Conservation (phyloP, 1,140 invertebrate species). For the Drosophila bifasciata region DNA sequence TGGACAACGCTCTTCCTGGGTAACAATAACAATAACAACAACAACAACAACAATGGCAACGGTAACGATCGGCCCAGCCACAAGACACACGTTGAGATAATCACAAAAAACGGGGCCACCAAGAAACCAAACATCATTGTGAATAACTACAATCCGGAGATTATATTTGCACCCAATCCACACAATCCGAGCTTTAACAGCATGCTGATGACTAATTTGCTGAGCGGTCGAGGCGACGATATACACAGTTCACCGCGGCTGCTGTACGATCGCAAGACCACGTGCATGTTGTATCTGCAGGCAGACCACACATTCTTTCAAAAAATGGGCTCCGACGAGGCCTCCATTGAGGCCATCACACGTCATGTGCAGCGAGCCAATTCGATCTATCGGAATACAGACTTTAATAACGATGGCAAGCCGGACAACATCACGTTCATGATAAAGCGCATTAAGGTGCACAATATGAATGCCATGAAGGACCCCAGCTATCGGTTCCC, state of each 20-base stretch:
- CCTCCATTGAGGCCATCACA: conserved; percentile 97
- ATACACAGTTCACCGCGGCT: conserved; percentile 80
- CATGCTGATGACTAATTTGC: conserved; percentile 87
- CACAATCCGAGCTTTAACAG: conserved; percentile 85
- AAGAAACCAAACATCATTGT: conserved; percentile 84
- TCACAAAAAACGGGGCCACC: conserved; percentile 86
- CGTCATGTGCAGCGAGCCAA: conserved; percentile 97
- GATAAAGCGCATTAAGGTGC: conserved; percentile 98
- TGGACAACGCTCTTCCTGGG: conserved; percentile 83
- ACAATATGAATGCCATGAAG: conserved; percentile 92
- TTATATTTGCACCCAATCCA: conserved; percentile 79
- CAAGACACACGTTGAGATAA: conserved; percentile 87
- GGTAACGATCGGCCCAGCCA: conserved; percentile 85
- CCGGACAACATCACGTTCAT: conserved; percentile 97
- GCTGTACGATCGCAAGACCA: conserved; percentile 87
- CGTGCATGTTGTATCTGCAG: conserved; percentile 96
- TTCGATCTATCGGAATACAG: conserved; percentile 95
- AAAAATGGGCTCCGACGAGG: conserved; percentile 95
- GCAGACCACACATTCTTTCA: conserved; percentile 97
- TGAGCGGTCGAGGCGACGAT: conserved; percentile 86
- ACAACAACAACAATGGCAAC: conserved; percentile 23
- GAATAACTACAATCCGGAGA: conserved; percentile 83
- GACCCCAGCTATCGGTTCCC: conserved; percentile 95
- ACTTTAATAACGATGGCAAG: conserved; percentile 96
- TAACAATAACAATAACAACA: conserved; percentile 32